Base-by-base conservation (phyloP, 2,888 invertebrate species). In the Cyaniris semiargus region DNA sequence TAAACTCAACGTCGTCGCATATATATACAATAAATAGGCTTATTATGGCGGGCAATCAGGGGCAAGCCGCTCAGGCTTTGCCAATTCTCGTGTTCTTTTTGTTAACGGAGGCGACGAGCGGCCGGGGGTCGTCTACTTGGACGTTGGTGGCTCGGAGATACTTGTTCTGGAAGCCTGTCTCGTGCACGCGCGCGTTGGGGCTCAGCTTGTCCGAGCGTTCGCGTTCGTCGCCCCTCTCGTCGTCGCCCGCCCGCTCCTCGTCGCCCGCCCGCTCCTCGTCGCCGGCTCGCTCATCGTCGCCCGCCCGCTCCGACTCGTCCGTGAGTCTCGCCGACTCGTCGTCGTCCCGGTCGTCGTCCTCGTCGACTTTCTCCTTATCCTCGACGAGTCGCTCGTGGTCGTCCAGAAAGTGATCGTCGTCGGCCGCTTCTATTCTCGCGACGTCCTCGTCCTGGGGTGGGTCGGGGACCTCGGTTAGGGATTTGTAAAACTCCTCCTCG, bases 381-480 rank as follows among this genome's bases (percentile, higher is more conserved):
- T 92, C 90, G 0, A 83, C 82, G 27, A 91, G 81, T 8, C 90
- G 83, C 80, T 91, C 91, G 81, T 89, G 85, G 70, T 93, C 92
- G 78, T 88, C 88, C 13, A 91, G 82, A 79, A 89, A 90, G 78
- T 88, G 82, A 0, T 86, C 84, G 31, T 83, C 78, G 1, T 78
- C 79, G 0, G 87, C 84, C 70, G 83, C 79, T 78, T 93, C 89
- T 70, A 89, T 83, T 3, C 91, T 84, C 5, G 86, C 90, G 3
- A 90, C 81, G 70, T 92, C 91, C 0, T 88, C 83, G 80, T 93
- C 89, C 53, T 83, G 81, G 0, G 93, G 91, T 1, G 94, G 94
- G 1, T 89, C 83, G 0, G 94, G 91, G 4, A 90, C 81, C 4
- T 66, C 66, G 0, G 88, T 90, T 44, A 92, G 81, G 2, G 84